phyloP scores from a whole-genome alignment of 2,888 invertebrate genomes.

The Aplocera efformata region DNA sequence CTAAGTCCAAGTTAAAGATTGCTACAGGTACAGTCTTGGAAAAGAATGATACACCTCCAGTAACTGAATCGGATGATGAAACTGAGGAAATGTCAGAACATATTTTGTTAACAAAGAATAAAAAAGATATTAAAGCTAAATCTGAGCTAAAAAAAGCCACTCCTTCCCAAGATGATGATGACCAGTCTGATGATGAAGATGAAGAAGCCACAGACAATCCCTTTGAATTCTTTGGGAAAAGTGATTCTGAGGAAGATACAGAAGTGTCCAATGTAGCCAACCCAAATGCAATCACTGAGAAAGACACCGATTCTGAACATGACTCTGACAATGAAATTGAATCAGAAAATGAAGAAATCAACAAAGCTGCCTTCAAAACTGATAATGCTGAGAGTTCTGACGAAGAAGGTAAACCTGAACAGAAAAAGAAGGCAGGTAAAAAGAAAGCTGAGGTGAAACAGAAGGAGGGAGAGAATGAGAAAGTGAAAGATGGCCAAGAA shows the following conservation, averaged over 20 bases:
- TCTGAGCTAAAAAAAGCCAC: slow-evolving; percentile 13
- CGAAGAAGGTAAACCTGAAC: slow-evolving; percentile 43
- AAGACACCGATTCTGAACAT: slow-evolving; percentile 71
- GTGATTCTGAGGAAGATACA: slow-evolving; percentile 3
- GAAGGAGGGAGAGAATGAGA: slow-evolving; percentile 26
- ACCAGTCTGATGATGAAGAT: slow-evolving; percentile 4
- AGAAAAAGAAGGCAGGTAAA: slow-evolving; percentile 26
- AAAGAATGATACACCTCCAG: slow-evolving; percentile 28
- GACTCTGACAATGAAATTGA: slow-evolving; percentile 70
- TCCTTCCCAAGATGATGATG: slow-evolving; percentile 2
- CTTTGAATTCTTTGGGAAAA: no score
- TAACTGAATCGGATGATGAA: slow-evolving; percentile 3
- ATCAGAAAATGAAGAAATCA: slow-evolving; percentile 63
- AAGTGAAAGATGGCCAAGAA: slow-evolving; percentile 14
- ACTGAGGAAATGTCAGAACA: slow-evolving; percentile 2
- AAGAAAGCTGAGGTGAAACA: slow-evolving; percentile 18
- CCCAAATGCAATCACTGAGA: slow-evolving; percentile 66
- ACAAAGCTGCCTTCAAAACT: slow-evolving; percentile 48
- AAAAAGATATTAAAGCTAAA: slow-evolving; percentile 5
- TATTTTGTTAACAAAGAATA: neutral
- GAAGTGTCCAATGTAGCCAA: slow-evolving; percentile 42
- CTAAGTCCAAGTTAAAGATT: neutral
- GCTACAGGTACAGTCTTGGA: slow-evolving; percentile 11
- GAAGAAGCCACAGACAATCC: slow-evolving; percentile 2
- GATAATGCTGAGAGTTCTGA: slow-evolving; percentile 50